Conservation (phyloP, 2,888 invertebrate species). For the Cataglyphis altisquamis region DNA sequence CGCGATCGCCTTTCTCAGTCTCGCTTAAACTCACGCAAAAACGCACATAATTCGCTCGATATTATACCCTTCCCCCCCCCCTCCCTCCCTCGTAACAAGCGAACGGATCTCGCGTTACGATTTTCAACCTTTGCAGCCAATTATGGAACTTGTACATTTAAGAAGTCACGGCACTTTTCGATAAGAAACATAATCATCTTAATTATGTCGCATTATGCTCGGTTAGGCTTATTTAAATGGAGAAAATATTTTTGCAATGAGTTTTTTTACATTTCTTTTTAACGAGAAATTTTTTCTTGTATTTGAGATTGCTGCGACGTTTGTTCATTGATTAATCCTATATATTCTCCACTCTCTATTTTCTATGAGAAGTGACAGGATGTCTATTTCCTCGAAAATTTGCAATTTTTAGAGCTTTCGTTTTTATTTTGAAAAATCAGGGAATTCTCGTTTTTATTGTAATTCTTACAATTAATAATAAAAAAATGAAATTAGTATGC, state of each 20-base stretch:
- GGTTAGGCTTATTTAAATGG: slow-evolving; percentile 24
- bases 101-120: slow-evolving; percentile 22
- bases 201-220: slow-evolving; percentile 20
- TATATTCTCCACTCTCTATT: background rate
- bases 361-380: background rate
- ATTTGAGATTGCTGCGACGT: background rate
- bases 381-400: too few relatives aligned
- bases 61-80: background rate
- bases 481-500: too few relatives aligned
- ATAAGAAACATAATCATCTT: slow-evolving; percentile 35
- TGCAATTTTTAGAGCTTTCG: too few relatives aligned
- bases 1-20: background rate
- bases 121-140: slow-evolving; percentile 16
- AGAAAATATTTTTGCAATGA: background rate
- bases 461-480: too few relatives aligned
- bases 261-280: background rate
- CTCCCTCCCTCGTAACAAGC: background rate
- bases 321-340: background rate
- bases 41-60: slow-evolving; percentile 33
- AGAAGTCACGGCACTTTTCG: slow-evolving; percentile 25
- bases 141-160: slow-evolving; percentile 19
- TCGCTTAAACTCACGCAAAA: slow-evolving; percentile 22
- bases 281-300: background rate
- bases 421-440: too few relatives aligned
- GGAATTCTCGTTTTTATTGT: too few relatives aligned